Base-by-base conservation (phyloP, 2,113 vertebrate genomes). In the Rhinichthys klamathensis region DNA sequence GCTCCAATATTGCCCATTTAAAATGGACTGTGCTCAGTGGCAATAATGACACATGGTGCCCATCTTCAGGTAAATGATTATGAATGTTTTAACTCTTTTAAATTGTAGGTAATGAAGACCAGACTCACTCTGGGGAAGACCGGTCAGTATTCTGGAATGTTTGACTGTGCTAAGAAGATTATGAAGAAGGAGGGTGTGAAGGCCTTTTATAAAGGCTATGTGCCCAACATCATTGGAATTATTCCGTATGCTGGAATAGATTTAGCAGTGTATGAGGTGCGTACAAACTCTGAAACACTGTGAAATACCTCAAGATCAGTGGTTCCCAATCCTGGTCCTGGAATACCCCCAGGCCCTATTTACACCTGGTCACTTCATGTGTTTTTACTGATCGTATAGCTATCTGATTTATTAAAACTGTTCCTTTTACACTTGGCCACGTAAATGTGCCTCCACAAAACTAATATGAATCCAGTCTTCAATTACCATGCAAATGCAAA, bases 241-340 rank as follows among this genome's bases (percentile, higher is more conserved):
- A 98, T 99, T 92, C 98, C 98, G 6, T 99, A 99, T 0, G 97
- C 98, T 82, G 98, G 98, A 60, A 99, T 99, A 67, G 98, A 99
- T 85, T 95, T 99, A 90, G 97, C 97, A 54, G 94, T 99, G 80
- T 99, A 99, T 86, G 98, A 99, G 97, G 98, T 80, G 44, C 84
- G 82, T 4, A n/a, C 21, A 70, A 70, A 41, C 35, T 67, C 63
- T 35, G 30, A 16, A 67, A 67, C 30, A 32, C 63, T 18, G 13
- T 65, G 15, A 67, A 32, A 67, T 32, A 18, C 63, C 7, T 56
- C 18, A 56, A 51, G 15, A 51, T 16, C 49, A 16, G 49, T 51
- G 49, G 49, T 51, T 51, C 49, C 15, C 49, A 16, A 51, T 5
- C 49, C 41, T 41, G 41, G 41, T 41, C 41, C 8, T 41, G 41